A percentile compares a stretch with the other conserved stretches of the same genome.
Evolutionary conservation across 2,797 vertebrate species (phyloP).

Genomic region (Scolopax bukidnonensis): DNA sequence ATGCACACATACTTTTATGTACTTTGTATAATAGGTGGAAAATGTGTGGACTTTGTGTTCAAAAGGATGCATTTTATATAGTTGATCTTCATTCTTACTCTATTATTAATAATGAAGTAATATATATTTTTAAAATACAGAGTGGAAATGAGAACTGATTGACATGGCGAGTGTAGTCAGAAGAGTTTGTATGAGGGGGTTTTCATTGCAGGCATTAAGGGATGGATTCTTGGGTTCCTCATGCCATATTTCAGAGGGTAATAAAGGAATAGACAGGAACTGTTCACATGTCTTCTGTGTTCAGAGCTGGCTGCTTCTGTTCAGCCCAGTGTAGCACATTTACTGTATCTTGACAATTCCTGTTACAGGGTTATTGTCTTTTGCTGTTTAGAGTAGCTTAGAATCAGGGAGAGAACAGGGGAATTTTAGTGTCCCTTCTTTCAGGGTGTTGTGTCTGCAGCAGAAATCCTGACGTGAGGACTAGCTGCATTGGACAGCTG

Average conservation of each 20-base stretch:
- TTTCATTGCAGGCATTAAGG: not conserved
- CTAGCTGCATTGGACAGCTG: not conserved
- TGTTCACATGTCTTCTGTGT: not conserved
- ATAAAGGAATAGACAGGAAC: not conserved
- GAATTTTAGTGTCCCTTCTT: not conserved
- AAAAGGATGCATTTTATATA: not conserved
- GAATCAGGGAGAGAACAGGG: not conserved
- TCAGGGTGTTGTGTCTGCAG: not conserved
- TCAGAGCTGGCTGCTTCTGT: not conserved
- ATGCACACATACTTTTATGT: not conserved
- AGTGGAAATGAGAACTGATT: not conserved
- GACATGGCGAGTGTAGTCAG: not conserved
- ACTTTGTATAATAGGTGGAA: not conserved
- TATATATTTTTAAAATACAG: too few species aligned
- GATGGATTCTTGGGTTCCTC: not conserved
- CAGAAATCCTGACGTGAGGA: not conserved
- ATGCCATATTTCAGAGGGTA: not conserved
- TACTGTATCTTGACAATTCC: not conserved
- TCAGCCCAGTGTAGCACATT: not conserved
- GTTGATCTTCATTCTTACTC: not conserved
- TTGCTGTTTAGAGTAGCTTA: not conserved
- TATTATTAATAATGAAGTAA: not conserved
- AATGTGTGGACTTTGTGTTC: not conserved
- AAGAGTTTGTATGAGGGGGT: not conserved
- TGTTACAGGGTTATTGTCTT: not conserved